These are phyloP conservation scores for Carassius gibelio DNA, from an alignment of 2,113 vertebrate species.

Conservation along the genomic window DNA sequence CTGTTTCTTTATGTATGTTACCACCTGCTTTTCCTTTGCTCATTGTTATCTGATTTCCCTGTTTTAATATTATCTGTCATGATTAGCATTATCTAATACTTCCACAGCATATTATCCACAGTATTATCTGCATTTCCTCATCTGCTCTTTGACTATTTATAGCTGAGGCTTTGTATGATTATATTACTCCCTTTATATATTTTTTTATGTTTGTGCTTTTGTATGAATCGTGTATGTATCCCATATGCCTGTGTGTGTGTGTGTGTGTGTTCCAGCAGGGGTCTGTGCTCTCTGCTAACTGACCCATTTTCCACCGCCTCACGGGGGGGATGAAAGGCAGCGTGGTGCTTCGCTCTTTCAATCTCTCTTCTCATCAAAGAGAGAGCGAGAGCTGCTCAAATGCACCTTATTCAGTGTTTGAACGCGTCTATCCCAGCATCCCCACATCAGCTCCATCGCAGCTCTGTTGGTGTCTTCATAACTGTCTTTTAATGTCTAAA, in stretches of 20 bases:
- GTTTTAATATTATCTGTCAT: not conserved
- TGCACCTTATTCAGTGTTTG: conserved; percentile 16
- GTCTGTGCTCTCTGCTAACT: conserved; percentile 57
- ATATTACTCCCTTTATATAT: not conserved
- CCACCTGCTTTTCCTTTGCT: not conserved
- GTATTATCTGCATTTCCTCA: conserved; percentile 7
- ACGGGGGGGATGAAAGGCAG: conserved; percentile 50
- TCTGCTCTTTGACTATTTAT: conserved; percentile 17
- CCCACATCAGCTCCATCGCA: not conserved
- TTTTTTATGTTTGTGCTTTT: not conserved
- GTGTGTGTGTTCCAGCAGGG: conserved; percentile 41
- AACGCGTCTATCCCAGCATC: not conserved
- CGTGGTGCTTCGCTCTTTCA: conserved; percentile 16
- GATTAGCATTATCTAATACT: not conserved
- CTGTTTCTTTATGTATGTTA: not conserved
- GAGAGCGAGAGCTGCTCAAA: conserved; percentile 11
- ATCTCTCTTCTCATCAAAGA: conserved; percentile 50
- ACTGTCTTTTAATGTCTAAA: conserved; percentile 2
- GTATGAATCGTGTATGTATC: conserved; percentile 13
- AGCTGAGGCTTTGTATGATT: not conserved
- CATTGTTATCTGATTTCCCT: not conserved
- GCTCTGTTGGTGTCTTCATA: not conserved
- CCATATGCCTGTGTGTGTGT: conserved; percentile 21
- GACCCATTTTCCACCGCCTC: conserved; percentile 70
- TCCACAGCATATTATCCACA: not conserved